phyloP scores from a whole-genome alignment of 1,140 invertebrate species.

The Bombus impatiens region DNA sequence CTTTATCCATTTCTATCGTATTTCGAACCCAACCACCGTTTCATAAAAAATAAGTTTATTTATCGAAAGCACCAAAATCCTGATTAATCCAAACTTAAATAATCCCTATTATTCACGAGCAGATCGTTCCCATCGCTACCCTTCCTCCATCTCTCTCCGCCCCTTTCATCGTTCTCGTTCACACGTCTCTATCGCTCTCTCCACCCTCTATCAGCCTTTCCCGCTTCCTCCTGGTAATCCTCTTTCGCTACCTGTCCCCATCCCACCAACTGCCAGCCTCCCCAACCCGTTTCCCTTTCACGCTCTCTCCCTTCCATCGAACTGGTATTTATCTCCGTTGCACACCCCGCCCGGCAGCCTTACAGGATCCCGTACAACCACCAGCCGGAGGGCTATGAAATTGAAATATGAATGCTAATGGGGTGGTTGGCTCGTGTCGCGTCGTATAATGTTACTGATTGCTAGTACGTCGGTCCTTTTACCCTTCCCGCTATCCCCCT shows the following conservation, averaged over 20 bases:
- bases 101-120: background rate
- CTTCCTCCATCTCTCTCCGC: background rate
- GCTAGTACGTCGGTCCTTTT: constrained; percentile 52
- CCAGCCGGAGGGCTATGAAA: constrained; percentile 70
- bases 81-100: background rate
- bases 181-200: background rate
- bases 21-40: background rate
- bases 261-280: background rate
- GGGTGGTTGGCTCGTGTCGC: constrained; percentile 63
- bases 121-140: constrained; percentile 28
- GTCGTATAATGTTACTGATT: constrained; percentile 68
- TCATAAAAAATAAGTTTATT: background rate
- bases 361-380: constrained; percentile 51
- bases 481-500: background rate
- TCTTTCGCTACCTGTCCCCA: constrained; percentile 46
- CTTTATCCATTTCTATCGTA: background rate
- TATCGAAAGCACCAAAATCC: background rate
- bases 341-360: constrained; percentile 42
- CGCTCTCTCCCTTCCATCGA: constrained; percentile 44
- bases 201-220: background rate
- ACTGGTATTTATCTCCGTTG: constrained; percentile 62
- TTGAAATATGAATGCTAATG: constrained; percentile 78
- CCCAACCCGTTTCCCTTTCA: constrained; percentile 12
- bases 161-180: constrained; percentile 19
- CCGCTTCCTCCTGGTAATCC: constrained; percentile 37